phyloP scores from a whole-genome alignment of 1,140 invertebrate genomes.

The Laupala kohalensis region DNA sequence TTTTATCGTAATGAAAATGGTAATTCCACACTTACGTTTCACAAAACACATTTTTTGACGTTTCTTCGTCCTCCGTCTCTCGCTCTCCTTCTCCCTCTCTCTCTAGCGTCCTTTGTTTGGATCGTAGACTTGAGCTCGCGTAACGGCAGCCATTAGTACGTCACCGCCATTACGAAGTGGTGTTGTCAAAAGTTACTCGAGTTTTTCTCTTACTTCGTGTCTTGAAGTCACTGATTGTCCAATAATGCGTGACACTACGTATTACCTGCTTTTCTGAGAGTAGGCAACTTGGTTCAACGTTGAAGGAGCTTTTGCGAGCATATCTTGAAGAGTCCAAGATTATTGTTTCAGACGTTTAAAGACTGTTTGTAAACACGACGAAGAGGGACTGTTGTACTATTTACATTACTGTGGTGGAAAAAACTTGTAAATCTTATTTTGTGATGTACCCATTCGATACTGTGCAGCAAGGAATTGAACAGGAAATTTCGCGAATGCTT shows the following conservation, averaged over 20 bases:
- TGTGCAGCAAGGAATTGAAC: neutral
- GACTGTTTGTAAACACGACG: constrained; percentile 10
- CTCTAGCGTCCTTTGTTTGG: neutral
- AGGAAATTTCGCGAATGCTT: constrained; percentile 10
- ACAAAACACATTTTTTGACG: no score
- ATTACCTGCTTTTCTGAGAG: neutral
- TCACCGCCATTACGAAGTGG: neutral
- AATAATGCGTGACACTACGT: neutral
- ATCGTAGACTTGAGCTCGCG: neutral
- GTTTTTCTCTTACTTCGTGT: neutral
- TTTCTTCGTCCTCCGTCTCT: neutral
- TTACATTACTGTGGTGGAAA: neutral
- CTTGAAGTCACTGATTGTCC: neutral
- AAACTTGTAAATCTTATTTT: neutral
- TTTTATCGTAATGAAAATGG: no score
- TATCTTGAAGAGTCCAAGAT: neutral
- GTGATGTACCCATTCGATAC: constrained; percentile 9
- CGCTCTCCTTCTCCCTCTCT: neutral
- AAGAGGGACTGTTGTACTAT: neutral
- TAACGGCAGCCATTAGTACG: neutral
- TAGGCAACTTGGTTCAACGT: neutral
- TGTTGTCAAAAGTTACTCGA: neutral
- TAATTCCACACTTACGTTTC: no score
- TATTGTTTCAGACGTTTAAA: neutral
- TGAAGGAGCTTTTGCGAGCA: neutral